Evolutionary conservation across 2,113 vertebrate species (phyloP), one percentile per base, ranked within the genome.

Genomic region (Pimephales promelas): DNA sequence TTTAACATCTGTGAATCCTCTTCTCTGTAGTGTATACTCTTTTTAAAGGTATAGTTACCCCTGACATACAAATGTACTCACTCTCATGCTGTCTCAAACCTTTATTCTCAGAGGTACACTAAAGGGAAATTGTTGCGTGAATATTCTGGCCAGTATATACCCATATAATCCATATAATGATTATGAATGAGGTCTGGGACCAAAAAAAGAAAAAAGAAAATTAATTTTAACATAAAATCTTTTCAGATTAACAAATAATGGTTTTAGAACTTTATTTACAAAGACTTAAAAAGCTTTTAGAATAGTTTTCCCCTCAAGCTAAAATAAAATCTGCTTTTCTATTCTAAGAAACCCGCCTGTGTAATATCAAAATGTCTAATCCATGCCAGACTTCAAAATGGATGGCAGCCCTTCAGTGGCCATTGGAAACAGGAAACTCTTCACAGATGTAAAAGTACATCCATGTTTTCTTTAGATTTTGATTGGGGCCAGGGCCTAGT

Each of bases 401-500:
- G 57, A 64, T 66, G 28, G 80, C 31, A 79, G 66, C 2, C 18
- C 47, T 79, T 5, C 45, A 54, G 28, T 62, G 28, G 31, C 54
- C 26, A 14, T 1, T 31, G 43, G 43, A 79, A 57, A 78, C 16
- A 24, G 54, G 28, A 82, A 43, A 43, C 31, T 40, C 62, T n/a
- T 61, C 43, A 24, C 62, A 86, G 18, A 66, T 61, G 68, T 52
- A 40, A 78, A 71, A 59, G 68, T 34, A 70, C 57, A 73, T 64
- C 20, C 31, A 56, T 56, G 66, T 79, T 83, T 86, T 71, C 14
- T 40, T 62, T 74, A 5, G 57, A 10, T 77, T 86, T 73, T 83
- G 66, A 66, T 34, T 20, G 31, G 34, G 10, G 8, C 66, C n/a
- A 24, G 72, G 13, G 54, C 73, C 22, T 22, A 20, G 54, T 28